Evolutionary conservation across 2,113 vertebrate genomes (phyloP), one percentile per base, ranked within the genome.

Genomic region (Symphodus melops): DNA sequence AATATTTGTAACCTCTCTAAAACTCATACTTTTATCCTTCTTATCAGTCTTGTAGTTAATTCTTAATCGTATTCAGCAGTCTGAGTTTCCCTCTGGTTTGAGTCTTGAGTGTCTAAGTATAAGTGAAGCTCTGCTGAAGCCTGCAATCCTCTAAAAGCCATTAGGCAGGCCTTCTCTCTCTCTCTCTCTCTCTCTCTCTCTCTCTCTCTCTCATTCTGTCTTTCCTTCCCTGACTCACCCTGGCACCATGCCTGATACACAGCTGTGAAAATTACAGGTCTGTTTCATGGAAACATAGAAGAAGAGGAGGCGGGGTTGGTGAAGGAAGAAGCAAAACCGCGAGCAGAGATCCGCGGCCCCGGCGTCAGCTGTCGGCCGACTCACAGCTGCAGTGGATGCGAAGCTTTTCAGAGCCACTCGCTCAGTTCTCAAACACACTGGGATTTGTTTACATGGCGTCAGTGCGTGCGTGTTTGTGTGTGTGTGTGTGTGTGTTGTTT

Each of bases 261-360:
- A 92, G 92, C 91, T 91, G 92, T 91, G 90, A 92, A 89, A 92
- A 93, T 90, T 88, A 86, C 91, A 91, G 89, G 89, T 91, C 84
- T 88, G 84, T 85, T 90, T 77, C 68, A 68, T 88, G 88, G 87
- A 90, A 85, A 83, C 73, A 68, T 46, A 77, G 68, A 69, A 83
- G 88, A 75, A 79, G 80, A 84, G 67, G 67, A 78, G 86, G 79
- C 53, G 8, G 73, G 33, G 57, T 48, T 21, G 69, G 11, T 59
- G 75, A 55, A 56, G 81, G 20, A 52, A 74, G 79, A 37, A 75
- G 56, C 76, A 75, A 67, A 71, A 54, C 48, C 48, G 61, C 48
- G 68, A 73, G 68, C 79, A 75, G 72, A 77, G 85, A 83, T 68
- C 83, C 59, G 67, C 63, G 85, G 88, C 74, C 81, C 48, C 65